Conservation (phyloP, 2,888 invertebrate species). For the Drosophila lutescens region DNA sequence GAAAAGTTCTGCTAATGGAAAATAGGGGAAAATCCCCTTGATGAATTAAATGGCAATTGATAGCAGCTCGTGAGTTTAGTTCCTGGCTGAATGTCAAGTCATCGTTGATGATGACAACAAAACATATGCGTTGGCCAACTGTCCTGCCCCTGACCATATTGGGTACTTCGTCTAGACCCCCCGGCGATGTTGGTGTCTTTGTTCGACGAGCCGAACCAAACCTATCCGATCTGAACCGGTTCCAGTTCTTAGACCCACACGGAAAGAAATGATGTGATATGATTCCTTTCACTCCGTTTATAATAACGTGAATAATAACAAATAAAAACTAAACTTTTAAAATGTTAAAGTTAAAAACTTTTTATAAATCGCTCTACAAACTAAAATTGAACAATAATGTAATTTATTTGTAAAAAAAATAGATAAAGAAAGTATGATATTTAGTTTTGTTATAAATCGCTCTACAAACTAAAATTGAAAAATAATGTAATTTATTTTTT, state of each 20-base stretch:
- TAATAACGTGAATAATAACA: too few species aligned
- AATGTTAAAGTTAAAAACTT: too few species aligned
- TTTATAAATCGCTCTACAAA: too few species aligned
- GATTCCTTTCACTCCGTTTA: neutral
- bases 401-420: too few species aligned
- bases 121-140: slow-evolving; percentile 17
- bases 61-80: neutral
- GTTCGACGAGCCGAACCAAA: slow-evolving; percentile 55
- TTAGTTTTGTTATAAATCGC: too few species aligned
- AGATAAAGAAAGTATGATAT: too few species aligned
- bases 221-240: slow-evolving; percentile 34
- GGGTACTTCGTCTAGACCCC: slow-evolving; percentile 65
- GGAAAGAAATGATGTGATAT: neutral
- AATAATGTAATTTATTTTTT: too few species aligned
- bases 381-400: too few species aligned
- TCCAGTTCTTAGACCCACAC: slow-evolving; percentile 23
- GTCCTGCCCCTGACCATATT: slow-evolving; percentile 58
- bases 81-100: slow-evolving; percentile 8
- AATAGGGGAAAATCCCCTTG: neutral
- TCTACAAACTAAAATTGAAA: too few species aligned
- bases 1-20: neutral
- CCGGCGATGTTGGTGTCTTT: slow-evolving; percentile 57
- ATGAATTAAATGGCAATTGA: slow-evolving; percentile 7
- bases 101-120: slow-evolving; percentile 10
- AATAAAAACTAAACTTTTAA: too few species aligned